A percentile compares a stretch with the other conserved stretches of the same genome.
Conservation (phyloP, 2,113 vertebrate genomes). For the Elaphurus davidianus region DNA sequence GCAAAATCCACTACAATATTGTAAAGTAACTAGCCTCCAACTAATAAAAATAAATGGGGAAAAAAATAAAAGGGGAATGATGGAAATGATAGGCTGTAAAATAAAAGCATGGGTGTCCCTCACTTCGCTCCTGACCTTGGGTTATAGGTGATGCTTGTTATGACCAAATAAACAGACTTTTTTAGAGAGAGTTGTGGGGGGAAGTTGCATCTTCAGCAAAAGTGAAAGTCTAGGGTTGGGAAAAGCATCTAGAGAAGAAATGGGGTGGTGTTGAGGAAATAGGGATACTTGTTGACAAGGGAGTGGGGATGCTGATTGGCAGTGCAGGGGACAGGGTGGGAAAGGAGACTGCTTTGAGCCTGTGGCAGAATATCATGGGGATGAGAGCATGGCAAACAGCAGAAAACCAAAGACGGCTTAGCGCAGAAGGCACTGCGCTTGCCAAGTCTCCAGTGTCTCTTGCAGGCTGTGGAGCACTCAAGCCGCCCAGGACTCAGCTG, state of each 20-base stretch:
- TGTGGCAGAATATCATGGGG: neutral
- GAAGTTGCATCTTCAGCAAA: neutral
- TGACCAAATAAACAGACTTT: neutral
- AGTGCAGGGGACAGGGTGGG: neutral
- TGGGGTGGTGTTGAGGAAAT: neutral
- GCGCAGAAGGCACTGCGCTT: neutral
- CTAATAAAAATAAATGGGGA: too few species aligned
- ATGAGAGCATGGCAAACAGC: neutral
- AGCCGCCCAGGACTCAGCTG: neutral
- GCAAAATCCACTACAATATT: too few species aligned
- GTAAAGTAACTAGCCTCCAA: too few species aligned
- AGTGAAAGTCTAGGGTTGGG: neutral
- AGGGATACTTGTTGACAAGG: neutral
- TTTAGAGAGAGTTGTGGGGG: neutral
- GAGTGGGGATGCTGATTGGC: neutral
- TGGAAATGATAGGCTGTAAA: neutral
- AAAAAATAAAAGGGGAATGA: neutral
- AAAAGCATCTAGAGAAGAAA: neutral
- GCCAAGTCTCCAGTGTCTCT: neutral
- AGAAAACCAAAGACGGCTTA: neutral
- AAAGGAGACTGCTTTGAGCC: neutral
- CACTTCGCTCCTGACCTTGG: neutral
- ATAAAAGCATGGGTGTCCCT: neutral
- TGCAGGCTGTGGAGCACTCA: neutral
- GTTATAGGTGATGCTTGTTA: neutral